Evolutionary conservation across 37 sponge, comb jelly and placozoan genomes (phyloP), one percentile per base, ranked within the genome.

Genomic region (Petrosia ficiformis): DNA sequence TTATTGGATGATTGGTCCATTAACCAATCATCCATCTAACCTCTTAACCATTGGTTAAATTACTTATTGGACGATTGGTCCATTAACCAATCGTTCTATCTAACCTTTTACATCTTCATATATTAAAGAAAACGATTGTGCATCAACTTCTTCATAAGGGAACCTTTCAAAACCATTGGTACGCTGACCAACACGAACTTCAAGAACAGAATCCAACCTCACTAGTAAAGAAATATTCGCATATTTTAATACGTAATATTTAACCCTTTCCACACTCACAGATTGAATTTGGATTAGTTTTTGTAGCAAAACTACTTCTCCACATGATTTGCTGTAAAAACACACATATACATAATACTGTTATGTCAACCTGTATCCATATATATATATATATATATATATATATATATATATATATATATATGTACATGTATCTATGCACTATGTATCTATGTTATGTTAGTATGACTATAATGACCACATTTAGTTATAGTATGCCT

Each of bases 101-200:
- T 57, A 5, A 76, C 66, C 8, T 65, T 73, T 86, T 64, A 77
- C 87, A 6, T 59, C 57, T 63, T 91, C 92, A 82, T 74, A 85
- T 22, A 91, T 68, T 40, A 91, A 52, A 38, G 92, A 91, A 21
- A 91, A 82, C 24, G 92, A 91, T 65, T 86, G 82, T 8, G 56
- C 74, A 39, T 67, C 77, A 6, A 79, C 78, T 39, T 82, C 76
- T 22, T 78, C 83, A 54, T 86, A 91, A 2, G 92, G 92, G 38
- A 86, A 91, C 54, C 81, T 77, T 58, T 78, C 68, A 75, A 91
- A 91, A 52, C 65, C 33, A 2, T 75, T 43, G 4, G 92, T 82
- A 37, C 54, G 40, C 83, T 91, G 92, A 31, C 92, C 92, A 57
- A 61, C 40, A 1, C 92, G 61, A 4, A 91, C 68, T 54, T 91